Conservation (phyloP, 1,140 invertebrate genomes). For the Brachionus manjavacas region DNA sequence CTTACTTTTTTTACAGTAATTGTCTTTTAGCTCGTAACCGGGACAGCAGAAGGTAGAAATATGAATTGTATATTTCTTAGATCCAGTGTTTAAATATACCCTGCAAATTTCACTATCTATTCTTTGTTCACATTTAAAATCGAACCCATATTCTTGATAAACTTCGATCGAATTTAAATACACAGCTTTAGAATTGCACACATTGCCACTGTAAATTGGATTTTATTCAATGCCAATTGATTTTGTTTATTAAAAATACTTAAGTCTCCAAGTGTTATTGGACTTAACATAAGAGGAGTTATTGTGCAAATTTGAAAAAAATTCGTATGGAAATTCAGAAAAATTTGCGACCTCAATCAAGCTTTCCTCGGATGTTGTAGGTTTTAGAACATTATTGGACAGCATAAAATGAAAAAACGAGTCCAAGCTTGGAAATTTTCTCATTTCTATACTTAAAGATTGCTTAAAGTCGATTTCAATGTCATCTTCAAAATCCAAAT, state of each 20-base stretch:
- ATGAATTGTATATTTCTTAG: not conserved
- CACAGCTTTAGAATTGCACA: slow-evolving; percentile 3
- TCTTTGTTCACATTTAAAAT: not conserved
- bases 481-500: not conserved
- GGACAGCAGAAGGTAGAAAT: not conserved
- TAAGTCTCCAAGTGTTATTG: not conserved
- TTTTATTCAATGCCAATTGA: not conserved
- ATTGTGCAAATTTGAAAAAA: not conserved
- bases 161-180: not conserved
- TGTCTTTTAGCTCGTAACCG: not conserved
- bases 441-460: not conserved
- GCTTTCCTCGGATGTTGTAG: not conserved
- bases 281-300: not conserved
- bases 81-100: not conserved
- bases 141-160: not conserved
- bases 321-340: not conserved
- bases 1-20: not conserved
- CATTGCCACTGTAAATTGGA: not conserved
- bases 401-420: not conserved
- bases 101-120: not conserved
- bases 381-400: not conserved
- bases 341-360: not conserved
- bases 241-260: not conserved
- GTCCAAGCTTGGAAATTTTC: not conserved
- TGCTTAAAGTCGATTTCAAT: not conserved